Evolutionary conservation across 2,797 vertebrate species (phyloP).

Genomic region (Atherinosoma microstoma): DNA sequence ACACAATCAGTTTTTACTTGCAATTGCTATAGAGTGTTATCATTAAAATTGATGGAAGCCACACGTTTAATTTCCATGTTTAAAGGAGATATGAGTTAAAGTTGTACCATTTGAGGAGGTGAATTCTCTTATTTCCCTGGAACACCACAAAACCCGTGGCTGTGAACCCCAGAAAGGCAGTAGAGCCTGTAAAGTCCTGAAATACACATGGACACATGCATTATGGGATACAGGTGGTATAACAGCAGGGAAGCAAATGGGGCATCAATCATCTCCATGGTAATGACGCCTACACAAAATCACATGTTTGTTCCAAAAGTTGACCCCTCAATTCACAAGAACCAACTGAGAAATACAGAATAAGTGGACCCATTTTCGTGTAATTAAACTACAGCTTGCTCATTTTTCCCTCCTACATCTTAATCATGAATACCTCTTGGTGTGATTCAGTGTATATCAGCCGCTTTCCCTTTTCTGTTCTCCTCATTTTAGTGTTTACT

Average conservation of each 20-base stretch:
- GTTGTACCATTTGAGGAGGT: slow-evolving; percentile 96
- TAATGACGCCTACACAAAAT: slow-evolving; percentile 26
- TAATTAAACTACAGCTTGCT: background rate
- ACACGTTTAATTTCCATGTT: background rate
- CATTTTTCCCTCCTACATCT: background rate
- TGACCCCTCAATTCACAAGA: slow-evolving; percentile 17
- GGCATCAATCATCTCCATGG: slow-evolving; percentile 44
- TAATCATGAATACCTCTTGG: slow-evolving; percentile 2
- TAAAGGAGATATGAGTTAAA: background rate
- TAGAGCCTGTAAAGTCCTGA: slow-evolving; percentile 94
- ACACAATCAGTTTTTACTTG: background rate
- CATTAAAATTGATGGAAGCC: background rate
- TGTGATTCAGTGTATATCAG: slow-evolving; percentile 9
- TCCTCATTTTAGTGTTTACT: background rate
- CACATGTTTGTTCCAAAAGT: slow-evolving; percentile 17
- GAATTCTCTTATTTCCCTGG: slow-evolving; percentile 98
- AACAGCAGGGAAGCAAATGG: slow-evolving; percentile 34
- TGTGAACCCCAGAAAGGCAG: slow-evolving; percentile 97
- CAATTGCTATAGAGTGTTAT: background rate
- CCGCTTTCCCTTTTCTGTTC: background rate
- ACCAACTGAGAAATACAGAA: background rate
- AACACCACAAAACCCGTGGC: slow-evolving; percentile 97
- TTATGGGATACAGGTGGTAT: slow-evolving; percentile 35
- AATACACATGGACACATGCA: slow-evolving; percentile 46
- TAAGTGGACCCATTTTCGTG: background rate